Evolutionary conservation across 2,888 invertebrate species (phyloP), one percentile per base, ranked within the genome.

Genomic region (Watsonalla binaria): DNA sequence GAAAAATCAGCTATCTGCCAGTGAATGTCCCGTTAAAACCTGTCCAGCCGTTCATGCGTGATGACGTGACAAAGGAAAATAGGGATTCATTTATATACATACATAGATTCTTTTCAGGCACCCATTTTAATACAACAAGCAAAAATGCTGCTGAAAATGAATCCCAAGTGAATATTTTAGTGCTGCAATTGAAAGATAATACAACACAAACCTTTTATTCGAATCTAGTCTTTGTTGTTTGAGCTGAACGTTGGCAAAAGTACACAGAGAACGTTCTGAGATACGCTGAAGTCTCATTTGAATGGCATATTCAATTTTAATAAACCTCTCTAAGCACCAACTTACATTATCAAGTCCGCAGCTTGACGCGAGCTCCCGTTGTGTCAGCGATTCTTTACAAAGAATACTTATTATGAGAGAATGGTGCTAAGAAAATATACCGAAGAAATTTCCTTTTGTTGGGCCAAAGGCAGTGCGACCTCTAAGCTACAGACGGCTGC

Each of bases 281-380:
- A 74, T 75, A 72, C 72, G 72, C 70, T 67, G 65, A 65, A 60
- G 69, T 70, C 69, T 71, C 76, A 70, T 74, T 78, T 72, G 67
- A 72, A 70, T 63, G 72, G 76, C 74, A 70, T 67, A 78, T 80
- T 74, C 71, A 78, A 80, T 76, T 80, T 78, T 80, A 80, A 80
- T 78, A 80, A 79, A 78, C 72, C 61, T 54, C 66, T 74, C 67
- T 70, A 74, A 76, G 76, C 67, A 72, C 67, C 72, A 70, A 77
- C 74, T 78, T 80, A 78, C 76, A 80, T 78, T 72, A 77, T 72
- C 74, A 79, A 80, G 69, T 75, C 72, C 69, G 11, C 77, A 70
- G 68, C 67, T 70, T 66, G 71, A 68, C 63, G 64, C 55, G 62
- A 60, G 57, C 58, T 64, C 63, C 76, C 73, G 74, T 80, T 80